These are phyloP conservation scores for Steromphala cineraria DNA, from an alignment of 2,888 invertebrate genomes.

Conservation along the genomic window DNA sequence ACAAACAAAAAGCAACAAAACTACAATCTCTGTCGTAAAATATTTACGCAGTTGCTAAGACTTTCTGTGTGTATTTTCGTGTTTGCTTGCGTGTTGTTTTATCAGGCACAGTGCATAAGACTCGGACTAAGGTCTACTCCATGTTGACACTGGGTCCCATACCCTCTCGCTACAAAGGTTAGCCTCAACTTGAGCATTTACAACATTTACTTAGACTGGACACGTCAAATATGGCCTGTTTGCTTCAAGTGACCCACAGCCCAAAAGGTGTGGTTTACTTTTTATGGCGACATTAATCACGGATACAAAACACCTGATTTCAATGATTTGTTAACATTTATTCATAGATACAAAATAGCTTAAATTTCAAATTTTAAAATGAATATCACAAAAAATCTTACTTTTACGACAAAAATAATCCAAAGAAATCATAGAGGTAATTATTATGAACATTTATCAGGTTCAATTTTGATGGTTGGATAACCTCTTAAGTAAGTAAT, in stretches of 20 bases:
- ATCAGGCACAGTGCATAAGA: neutral
- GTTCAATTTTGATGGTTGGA: no score
- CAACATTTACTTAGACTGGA: neutral
- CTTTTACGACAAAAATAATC: no score
- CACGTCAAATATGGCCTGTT: conserved; percentile 10
- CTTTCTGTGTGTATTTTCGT: neutral
- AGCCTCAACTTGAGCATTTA: neutral
- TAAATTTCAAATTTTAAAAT: no score
- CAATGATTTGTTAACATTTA: no score
- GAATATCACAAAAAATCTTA: no score
- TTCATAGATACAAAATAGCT: no score
- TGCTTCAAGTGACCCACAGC: neutral
- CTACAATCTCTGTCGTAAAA: neutral
- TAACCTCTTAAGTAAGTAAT: no score
- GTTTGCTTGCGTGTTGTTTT: neutral
- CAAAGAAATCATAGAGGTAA: no score
- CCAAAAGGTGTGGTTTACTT: neutral
- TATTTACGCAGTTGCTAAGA: neutral
- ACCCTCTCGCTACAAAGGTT: neutral
- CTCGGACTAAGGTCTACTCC: no score
- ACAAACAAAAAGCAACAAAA: neutral
- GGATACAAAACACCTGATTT: no score
- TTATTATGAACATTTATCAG: no score
- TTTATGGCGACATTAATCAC: no score
- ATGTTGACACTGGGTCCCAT: neutral